These are phyloP conservation scores for Crocidura indochinensis DNA, from an alignment of 2,797 vertebrate genomes.

Conservation along the genomic window DNA sequence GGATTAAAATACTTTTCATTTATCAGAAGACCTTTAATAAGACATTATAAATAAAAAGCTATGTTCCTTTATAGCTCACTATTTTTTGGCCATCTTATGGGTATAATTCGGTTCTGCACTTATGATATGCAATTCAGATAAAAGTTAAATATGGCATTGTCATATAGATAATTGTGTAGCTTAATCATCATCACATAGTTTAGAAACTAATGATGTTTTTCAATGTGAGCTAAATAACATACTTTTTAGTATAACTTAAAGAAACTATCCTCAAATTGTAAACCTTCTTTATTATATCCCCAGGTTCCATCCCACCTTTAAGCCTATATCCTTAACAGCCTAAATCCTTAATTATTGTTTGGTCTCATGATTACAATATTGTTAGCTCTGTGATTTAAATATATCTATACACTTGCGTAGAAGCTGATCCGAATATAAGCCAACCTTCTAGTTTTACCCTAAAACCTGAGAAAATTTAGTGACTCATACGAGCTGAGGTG, in stretches of 20 bases:
- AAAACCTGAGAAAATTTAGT: too few species aligned
- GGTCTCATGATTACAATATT: too few species aligned
- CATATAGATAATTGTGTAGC: not conserved
- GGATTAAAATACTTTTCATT: not conserved
- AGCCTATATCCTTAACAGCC: too few species aligned
- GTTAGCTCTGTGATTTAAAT: too few species aligned
- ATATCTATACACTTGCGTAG: too few species aligned
- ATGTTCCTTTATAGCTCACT: not conserved
- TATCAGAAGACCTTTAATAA: not conserved
- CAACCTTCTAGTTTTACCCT: too few species aligned
- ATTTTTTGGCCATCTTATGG: not conserved
- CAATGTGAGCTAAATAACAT: not conserved
- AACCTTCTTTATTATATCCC: too few species aligned
- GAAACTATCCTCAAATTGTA: not conserved
- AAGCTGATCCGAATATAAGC: too few species aligned
- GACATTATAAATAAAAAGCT: not conserved
- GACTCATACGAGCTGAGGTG: too few species aligned
- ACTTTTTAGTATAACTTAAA: not conserved
- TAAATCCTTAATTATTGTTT: too few species aligned
- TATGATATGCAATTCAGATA: not conserved
- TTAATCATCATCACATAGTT: not conserved
- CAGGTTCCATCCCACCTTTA: too few species aligned
- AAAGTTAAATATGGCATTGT: constrained; percentile 42
- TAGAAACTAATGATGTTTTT: constrained; percentile 51
- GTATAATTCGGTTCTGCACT: not conserved